phyloP scores from a whole-genome alignment of 2,797 vertebrate species.

The Bradypus variegatus region DNA sequence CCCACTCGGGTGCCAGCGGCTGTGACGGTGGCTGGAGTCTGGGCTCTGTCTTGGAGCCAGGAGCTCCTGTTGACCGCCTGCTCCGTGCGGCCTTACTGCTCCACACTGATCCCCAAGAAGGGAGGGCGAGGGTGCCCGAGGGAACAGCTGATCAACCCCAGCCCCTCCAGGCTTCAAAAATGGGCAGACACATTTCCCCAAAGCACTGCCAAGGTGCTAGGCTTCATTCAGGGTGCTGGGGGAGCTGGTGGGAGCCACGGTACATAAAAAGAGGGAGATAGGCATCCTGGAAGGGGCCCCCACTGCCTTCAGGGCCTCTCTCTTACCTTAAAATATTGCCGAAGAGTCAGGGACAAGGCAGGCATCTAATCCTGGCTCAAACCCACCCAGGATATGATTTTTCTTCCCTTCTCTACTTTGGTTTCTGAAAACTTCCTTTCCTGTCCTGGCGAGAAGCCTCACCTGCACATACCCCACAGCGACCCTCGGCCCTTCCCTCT shows the following conservation, averaged over 20 bases:
- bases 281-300: rapidly evolving
- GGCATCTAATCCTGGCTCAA: not conserved
- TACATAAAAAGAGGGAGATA: not conserved
- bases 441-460: not conserved
- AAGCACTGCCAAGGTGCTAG: not conserved
- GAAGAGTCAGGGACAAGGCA: not conserved
- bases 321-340: not conserved
- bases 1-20: not conserved
- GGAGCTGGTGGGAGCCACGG: not conserved
- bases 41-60: not conserved
- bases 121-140: not conserved
- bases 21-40: not conserved
- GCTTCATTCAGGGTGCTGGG: not conserved
- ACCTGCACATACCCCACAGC: rapidly evolving
- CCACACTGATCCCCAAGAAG: not conserved
- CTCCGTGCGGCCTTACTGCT: not conserved
- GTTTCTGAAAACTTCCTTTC: not conserved
- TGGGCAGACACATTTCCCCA: not conserved
- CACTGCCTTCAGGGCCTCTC: not conserved
- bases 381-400: not conserved
- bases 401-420: not conserved
- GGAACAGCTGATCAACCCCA: not conserved
- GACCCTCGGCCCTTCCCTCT: not conserved
- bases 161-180: not conserved
- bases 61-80: not conserved